phyloP scores from a whole-genome alignment of 2,113 vertebrate species.

The Arvicanthis niloticus region DNA sequence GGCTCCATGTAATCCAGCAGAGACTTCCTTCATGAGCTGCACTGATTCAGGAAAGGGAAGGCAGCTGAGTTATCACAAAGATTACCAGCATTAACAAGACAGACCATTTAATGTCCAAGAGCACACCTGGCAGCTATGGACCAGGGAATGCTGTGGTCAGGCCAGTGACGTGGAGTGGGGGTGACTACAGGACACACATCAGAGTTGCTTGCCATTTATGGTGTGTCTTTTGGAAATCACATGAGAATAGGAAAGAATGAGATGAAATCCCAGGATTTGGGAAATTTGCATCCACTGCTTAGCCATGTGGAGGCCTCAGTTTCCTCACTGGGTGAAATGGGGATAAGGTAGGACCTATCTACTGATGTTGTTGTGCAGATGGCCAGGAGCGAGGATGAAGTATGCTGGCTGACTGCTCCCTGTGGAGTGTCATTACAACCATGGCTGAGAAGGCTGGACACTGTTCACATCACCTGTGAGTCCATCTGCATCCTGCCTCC shows the following conservation, averaged over 20 bases:
- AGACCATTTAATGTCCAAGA: not conserved
- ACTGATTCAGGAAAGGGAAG: not conserved
- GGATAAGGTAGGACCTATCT: not conserved
- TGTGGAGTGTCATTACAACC: not conserved
- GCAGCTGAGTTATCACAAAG: not conserved
- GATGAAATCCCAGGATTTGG: not conserved
- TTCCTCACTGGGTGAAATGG: not conserved
- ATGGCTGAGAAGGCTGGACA: too few relatives aligned
- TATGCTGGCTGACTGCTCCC: too few relatives aligned
- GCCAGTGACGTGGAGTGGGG: not conserved
- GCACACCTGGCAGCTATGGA: not conserved
- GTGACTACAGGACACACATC: not conserved
- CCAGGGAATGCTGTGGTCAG: not conserved
- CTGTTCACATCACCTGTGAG: rapidly evolving
- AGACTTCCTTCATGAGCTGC: not conserved
- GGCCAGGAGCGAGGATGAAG: not conserved
- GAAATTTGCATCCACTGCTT: not conserved
- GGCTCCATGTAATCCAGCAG: not conserved
- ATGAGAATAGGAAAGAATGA: not conserved
- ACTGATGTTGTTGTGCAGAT: not conserved
- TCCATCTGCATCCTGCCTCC: not conserved
- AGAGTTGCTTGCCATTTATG: not conserved
- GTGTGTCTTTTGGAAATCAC: not conserved
- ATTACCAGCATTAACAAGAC: not conserved
- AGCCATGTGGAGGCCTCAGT: not conserved